These are phyloP conservation scores for Orgyia antiqua DNA, from an alignment of 2,888 invertebrate genomes.

Conservation along the genomic window DNA sequence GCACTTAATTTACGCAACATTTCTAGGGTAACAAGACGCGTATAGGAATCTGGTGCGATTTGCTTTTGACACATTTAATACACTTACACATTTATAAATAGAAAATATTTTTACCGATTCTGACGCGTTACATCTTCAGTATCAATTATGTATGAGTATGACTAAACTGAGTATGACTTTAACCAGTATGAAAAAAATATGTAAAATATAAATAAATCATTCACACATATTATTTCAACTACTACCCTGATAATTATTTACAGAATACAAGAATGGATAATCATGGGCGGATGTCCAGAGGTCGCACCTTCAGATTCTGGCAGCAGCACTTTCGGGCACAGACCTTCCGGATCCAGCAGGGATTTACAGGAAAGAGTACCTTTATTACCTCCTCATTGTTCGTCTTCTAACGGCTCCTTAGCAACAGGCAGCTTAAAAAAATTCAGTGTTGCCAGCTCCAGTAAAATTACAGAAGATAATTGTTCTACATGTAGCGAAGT, in stretches of 20 bases:
- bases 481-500: constrained; percentile 66
- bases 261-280: constrained; percentile 61
- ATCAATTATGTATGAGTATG: too few species aligned
- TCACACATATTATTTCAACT: neutral
- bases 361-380: constrained; percentile 65
- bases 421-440: constrained; percentile 64
- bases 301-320: constrained; percentile 48
- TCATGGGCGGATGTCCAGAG: constrained; percentile 62
- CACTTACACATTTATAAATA: too few species aligned
- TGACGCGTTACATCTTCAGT: too few species aligned
- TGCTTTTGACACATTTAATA: too few species aligned
- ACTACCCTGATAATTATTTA: constrained; percentile 4
- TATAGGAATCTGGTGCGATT: too few species aligned
- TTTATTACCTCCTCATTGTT: constrained; percentile 62
- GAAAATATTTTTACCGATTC: too few species aligned
- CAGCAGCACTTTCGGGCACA: constrained; percentile 47
- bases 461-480: constrained; percentile 52
- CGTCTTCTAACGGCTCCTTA: constrained; percentile 67
- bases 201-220: too few species aligned
- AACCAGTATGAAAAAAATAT: too few species aligned
- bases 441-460: constrained; percentile 53
- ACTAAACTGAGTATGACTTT: too few species aligned
- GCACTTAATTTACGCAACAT: too few species aligned
- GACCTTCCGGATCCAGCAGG: constrained; percentile 45
- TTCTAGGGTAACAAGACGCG: too few species aligned